Evolutionary conservation across 2,113 vertebrate species (phyloP), one percentile per base, ranked within the genome.

Genomic region (Lamprologus ornatipinnis): DNA sequence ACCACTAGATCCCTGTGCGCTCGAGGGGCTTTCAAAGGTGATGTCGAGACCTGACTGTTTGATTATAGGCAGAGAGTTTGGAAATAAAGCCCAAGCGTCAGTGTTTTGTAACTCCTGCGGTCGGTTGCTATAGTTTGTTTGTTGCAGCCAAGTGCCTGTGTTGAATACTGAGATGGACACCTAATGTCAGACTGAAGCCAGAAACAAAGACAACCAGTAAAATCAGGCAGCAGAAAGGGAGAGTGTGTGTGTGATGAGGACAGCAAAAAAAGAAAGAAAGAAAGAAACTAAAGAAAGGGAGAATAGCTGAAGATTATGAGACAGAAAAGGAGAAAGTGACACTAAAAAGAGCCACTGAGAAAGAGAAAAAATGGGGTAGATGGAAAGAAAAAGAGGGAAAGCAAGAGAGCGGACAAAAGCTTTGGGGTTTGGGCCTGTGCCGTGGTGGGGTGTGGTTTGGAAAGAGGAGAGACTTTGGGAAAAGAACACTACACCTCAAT

Each of bases 381-480:
- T 54, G 57, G 63, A 90, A 63, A 87, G 89, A 90, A 68, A 93
- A 73, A 87, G 83, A 91, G 88, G 75, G 88, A 92, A 92, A 90
- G 83, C 42, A 35, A 73, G 53, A 81, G 89, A 89, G 85, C 87
- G 88, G 90, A 92, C 91, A 93, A 94, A 94, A 91, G 88, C 87
- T 90, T 87, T 89, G 87, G 92, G 89, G 85, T 94, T 94, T 94
- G 92, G 94, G 91, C 87, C 94, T 83, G 81, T 92, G 93, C 92
- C 90, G 87, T 33, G 87, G 75, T 28, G 88, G 93, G 94, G 95
- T 95, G 95, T 94, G 95, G 95, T 95, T 95, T 95, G 94, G 93
- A 94, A 88, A 87, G 88, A 91, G 83, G 54, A 91, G 89, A 86
- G 89, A 88, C 90, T 85, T 80, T 87, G 86, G 86, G 89, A 92